Base-by-base conservation (phyloP, 2,888 invertebrate species). In the Cephus runcator region DNA sequence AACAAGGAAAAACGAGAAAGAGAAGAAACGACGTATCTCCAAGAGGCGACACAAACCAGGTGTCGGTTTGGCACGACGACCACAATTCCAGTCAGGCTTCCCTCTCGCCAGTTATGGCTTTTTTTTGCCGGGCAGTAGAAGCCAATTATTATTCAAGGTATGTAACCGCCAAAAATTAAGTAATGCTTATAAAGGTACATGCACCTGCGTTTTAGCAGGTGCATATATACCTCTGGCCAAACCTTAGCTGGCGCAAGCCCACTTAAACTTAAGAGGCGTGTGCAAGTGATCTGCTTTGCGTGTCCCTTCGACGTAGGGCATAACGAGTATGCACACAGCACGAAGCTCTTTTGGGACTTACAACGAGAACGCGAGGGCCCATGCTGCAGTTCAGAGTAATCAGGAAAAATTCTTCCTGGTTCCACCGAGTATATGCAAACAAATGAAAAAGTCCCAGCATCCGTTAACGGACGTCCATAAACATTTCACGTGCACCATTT, bases 171-270 rank as follows among this genome's bases (percentile, higher is more conserved):
- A 82, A 87, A 87, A 88, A 87, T 87, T 82, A 87, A 88, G 83
- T 83, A 87, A 86, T 85, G 85, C 84, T 84, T 81, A 81, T 81
- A 81, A 83, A 86, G 83, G 80, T 69, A 79, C 80, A 82, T 76
- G 87, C 88, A 88, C 82, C 87, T 88, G 88, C 86, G 33, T 33
- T 33, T 33, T 33, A 33, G 87, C 88, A 88, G 88, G 88, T 88
- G 88, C 79, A 77, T 71, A 69, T 73, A 2, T 69, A 23, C 75
- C 76, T 82, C 76, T 75, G 75, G 77, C 77, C 79, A 73, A 56
- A 75, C 71, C 23, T 75, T 76, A 71, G 75, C 74, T 73, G 77
- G 78, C 78, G 76, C 75, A 76, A 80, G 78, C 74, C 81, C 77
- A 79, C 81, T 80, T 80, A 77, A 80, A 79, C 73, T 77, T 76